Conservation (phyloP, 2,888 invertebrate genomes). For the Agrotis segetum region DNA sequence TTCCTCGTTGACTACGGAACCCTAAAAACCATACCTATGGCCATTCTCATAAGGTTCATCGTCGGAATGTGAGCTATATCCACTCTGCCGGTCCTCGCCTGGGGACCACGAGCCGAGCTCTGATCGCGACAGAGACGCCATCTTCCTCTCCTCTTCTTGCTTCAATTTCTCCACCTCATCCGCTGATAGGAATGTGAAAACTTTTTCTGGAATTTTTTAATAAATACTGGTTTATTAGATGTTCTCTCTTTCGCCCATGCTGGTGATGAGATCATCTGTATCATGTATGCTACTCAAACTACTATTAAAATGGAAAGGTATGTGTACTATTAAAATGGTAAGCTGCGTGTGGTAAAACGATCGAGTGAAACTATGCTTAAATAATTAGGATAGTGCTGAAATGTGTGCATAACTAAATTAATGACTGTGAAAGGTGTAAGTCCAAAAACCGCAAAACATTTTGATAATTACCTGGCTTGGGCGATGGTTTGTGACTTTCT, state of each 20-base stretch:
- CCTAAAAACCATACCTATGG: conserved; percentile 80
- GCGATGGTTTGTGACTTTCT: conserved; percentile 96
- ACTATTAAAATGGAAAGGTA: too few relatives aligned
- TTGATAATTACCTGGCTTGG: conserved; percentile 93
- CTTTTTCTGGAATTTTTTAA: conserved; percentile 92
- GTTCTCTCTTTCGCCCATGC: not conserved
- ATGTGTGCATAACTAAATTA: not conserved
- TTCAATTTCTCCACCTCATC: conserved; percentile 98
- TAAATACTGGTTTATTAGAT: not conserved
- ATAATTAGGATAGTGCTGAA: not conserved
- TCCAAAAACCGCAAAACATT: not conserved
- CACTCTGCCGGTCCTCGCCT: conserved; percentile 87
- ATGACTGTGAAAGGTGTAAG: too few relatives aligned
- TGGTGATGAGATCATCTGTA: not conserved
- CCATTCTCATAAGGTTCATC: conserved; percentile 88
- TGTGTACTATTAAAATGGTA: too few relatives aligned
- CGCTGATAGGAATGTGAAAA: conserved; percentile 97
- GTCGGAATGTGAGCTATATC: conserved; percentile 89
- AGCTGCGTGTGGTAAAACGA: not conserved
- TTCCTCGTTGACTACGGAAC: too few relatives aligned
- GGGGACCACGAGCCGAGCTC: conserved; percentile 91
- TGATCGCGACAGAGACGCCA: conserved; percentile 93
- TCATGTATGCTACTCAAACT: too few relatives aligned
- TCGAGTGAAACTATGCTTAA: conserved; percentile 1
- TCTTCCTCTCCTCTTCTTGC: conserved; percentile 97